Evolutionary conservation across 2,113 vertebrate species (phyloP).

Genomic region (Nyctibius bracteatus): DNA sequence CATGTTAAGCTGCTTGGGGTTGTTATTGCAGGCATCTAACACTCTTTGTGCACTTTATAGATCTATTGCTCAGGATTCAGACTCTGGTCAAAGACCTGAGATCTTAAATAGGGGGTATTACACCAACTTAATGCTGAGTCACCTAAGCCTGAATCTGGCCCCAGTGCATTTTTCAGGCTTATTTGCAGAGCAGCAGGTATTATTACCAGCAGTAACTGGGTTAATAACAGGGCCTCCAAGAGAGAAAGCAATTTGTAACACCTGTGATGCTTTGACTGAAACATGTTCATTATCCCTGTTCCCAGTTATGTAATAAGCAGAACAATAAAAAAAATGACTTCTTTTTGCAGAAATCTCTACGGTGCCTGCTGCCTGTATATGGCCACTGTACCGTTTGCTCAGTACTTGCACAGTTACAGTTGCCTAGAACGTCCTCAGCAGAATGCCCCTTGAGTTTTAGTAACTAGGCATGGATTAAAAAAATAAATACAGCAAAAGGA

Average conservation of each 20-base stretch:
- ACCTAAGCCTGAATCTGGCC: conserved; percentile 29
- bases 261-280: conserved; percentile 34
- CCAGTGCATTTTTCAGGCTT: conserved; percentile 34
- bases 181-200: conserved; percentile 27
- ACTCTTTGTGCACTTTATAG: neutral
- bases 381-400: neutral
- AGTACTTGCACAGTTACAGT: neutral
- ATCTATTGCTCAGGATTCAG: conserved; percentile 20
- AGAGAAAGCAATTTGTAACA: conserved; percentile 54
- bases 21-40: neutral
- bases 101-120: neutral
- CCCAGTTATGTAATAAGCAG: conserved; percentile 42
- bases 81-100: neutral
- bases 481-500: neutral
- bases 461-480: neutral
- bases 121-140: neutral
- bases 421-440: neutral
- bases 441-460: neutral
- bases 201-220: conserved; percentile 52
- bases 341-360: neutral
- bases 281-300: neutral
- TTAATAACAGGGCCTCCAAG: conserved; percentile 53
- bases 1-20: neutral
- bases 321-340: neutral
- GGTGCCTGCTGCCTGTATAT: neutral